Evolutionary conservation across 2,888 invertebrate species (phyloP).

Genomic region (Andricus curvator): DNA sequence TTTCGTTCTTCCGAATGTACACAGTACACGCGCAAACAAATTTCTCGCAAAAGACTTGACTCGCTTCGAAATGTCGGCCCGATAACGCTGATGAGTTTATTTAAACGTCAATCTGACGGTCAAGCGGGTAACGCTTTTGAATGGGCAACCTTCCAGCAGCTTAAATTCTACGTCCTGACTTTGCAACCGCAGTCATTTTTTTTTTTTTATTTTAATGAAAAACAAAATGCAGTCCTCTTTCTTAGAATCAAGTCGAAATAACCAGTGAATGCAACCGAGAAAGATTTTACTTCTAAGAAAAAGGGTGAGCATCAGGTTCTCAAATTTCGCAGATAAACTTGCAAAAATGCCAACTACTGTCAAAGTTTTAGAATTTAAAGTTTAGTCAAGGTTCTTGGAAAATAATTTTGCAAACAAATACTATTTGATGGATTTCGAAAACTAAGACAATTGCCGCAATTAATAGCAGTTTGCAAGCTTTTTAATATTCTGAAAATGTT

Average conservation of each 20-base stretch:
- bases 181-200: neutral
- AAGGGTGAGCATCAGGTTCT: neutral
- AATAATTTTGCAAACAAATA: neutral
- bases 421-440: neutral
- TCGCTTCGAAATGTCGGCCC: neutral
- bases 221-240: neutral
- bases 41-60: conserved; percentile 6
- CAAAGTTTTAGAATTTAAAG: neutral
- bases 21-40: conserved; percentile 31
- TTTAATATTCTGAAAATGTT: neutral
- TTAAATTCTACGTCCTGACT: conserved; percentile 1
- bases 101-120: conserved; percentile 31
- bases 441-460: too few species aligned
- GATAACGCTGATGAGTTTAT: conserved; percentile 20
- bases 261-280: neutral
- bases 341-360: neutral
- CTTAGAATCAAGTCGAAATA: neutral
- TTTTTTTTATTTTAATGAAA: neutral
- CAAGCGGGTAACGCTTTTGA: conserved; percentile 6
- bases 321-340: neutral
- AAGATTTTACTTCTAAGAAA: neutral
- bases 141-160: conserved; percentile 35
- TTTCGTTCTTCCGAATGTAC: conserved; percentile 14
- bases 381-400: neutral
- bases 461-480: neutral